Conservation (phyloP, 2,113 vertebrate genomes). For the Scopus umbretta region DNA sequence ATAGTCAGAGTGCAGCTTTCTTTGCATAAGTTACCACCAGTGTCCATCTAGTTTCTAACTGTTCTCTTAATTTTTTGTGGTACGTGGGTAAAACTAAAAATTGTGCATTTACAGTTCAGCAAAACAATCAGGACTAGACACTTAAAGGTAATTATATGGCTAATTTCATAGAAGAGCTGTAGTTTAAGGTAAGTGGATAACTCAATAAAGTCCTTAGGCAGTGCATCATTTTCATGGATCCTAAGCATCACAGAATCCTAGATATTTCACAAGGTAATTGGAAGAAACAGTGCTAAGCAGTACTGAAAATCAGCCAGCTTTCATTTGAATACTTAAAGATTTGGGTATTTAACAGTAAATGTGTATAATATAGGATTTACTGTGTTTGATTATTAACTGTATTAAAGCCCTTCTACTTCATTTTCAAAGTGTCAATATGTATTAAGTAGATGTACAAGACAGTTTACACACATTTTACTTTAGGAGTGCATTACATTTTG, state of each 20-base stretch:
- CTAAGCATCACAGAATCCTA: neutral
- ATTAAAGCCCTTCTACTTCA: neutral
- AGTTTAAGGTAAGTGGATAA: neutral
- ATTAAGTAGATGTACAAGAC: neutral
- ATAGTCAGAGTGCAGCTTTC: neutral
- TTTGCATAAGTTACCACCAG: neutral
- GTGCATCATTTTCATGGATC: neutral
- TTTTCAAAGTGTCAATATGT: neutral
- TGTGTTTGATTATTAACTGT: neutral
- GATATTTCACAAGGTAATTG: neutral
- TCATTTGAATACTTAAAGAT: neutral
- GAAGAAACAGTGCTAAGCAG: neutral
- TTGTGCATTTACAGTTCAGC: neutral
- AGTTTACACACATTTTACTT: neutral
- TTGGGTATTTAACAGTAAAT: neutral
- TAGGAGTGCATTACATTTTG: neutral
- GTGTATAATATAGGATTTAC: neutral
- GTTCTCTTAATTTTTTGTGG: neutral
- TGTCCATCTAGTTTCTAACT: neutral
- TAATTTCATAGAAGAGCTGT: neutral
- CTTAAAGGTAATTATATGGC: neutral
- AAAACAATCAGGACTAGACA: neutral
- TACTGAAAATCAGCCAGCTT: neutral
- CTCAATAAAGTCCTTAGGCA: neutral
- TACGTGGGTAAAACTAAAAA: neutral